Evolutionary conservation across 2,888 invertebrate genomes (phyloP).

Genomic region (Dicycla oo): DNA sequence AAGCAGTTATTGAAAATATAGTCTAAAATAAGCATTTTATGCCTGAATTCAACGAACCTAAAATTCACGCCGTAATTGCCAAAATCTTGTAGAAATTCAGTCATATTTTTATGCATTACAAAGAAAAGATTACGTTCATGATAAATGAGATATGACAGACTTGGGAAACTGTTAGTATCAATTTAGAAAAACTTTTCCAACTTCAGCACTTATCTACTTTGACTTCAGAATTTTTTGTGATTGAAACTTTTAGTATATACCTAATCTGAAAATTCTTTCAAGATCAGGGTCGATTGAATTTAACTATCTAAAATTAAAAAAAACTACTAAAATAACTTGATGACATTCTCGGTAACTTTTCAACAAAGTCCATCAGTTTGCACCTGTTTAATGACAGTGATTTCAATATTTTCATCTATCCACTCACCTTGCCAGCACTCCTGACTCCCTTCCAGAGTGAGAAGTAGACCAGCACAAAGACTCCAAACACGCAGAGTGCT

Average conservation of each 20-base stretch:
- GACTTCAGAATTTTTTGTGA: constrained; percentile 5
- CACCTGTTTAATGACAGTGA: background rate
- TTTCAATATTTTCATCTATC: background rate
- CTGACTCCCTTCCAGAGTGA: constrained; percentile 98
- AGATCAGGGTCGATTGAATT: background rate
- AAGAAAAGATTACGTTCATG: constrained; percentile 43
- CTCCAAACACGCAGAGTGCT: constrained; percentile 96
- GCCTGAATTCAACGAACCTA: background rate
- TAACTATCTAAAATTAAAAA: background rate
- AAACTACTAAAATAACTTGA: background rate
- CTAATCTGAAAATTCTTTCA: background rate
- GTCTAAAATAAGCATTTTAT: background rate
- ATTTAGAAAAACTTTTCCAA: constrained; percentile 28
- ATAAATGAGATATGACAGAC: constrained; percentile 44
- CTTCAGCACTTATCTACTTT: constrained; percentile 25
- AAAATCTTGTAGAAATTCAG: background rate
- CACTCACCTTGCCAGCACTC: constrained; percentile 96
- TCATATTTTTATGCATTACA: constrained; percentile 21
- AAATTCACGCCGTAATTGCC: background rate
- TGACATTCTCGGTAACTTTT: background rate
- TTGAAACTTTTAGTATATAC: constrained; percentile 4
- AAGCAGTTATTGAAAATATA: background rate
- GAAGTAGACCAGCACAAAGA: constrained; percentile 98
- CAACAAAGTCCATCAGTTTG: background rate
- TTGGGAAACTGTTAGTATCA: constrained; percentile 35